These are phyloP conservation scores for Mugil cephalus DNA, from an alignment of 2,113 vertebrate species.

Conservation along the genomic window DNA sequence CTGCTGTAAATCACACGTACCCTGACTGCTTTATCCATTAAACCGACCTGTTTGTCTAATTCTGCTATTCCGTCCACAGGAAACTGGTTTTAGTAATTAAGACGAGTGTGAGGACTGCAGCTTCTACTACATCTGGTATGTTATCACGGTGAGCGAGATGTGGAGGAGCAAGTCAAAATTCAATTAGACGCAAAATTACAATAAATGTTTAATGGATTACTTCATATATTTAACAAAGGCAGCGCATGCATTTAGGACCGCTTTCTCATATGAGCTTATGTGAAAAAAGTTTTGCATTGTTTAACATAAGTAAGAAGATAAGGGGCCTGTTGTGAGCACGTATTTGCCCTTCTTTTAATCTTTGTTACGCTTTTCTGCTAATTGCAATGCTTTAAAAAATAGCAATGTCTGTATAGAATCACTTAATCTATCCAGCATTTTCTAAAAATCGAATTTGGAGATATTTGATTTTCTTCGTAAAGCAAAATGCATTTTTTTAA, in stretches of 20 bases:
- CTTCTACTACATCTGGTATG: constrained; percentile 56
- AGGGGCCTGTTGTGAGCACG: no score
- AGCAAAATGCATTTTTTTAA: no score
- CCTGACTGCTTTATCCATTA: constrained; percentile 66
- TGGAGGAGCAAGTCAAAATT: constrained; percentile 6
- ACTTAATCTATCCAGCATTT: no score
- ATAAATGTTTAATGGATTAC: neutral
- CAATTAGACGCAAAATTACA: neutral
- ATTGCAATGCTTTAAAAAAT: neutral
- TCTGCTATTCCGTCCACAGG: constrained; percentile 34
- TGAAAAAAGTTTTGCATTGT: no score
- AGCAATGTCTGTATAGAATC: no score
- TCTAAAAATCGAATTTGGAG: no score
- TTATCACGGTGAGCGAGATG: constrained; percentile 21
- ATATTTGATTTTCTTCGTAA: no score
- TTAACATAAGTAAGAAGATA: neutral
- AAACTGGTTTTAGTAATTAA: constrained; percentile 56
- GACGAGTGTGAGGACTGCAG: constrained; percentile 61
- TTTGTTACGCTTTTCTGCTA: neutral
- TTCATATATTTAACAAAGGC: neutral
- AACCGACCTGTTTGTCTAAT: constrained; percentile 60
- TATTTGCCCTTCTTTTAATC: neutral
- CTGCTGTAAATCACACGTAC: constrained; percentile 74
- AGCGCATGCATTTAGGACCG: neutral
- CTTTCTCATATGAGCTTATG: no score